Conservation (phyloP, 2,113 vertebrate genomes). For the Mellivora capensis region DNA sequence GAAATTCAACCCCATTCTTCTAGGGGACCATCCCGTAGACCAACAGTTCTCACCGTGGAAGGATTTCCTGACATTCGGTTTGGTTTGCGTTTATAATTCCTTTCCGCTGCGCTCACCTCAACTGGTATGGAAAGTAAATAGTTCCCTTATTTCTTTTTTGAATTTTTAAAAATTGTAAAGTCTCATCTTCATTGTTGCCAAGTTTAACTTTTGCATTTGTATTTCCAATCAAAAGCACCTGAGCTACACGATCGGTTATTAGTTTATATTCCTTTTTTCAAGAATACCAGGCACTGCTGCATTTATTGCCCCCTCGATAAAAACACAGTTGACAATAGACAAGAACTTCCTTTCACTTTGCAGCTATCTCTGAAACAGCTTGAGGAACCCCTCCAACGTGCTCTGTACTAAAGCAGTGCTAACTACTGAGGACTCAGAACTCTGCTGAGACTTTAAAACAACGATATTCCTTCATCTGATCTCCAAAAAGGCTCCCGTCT, state of each 20-base stretch:
- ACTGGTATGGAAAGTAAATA: background rate
- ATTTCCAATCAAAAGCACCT: background rate
- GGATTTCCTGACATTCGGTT: background rate
- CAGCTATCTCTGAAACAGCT: background rate
- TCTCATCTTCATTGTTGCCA: background rate
- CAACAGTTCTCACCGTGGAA: background rate
- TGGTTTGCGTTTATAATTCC: background rate
- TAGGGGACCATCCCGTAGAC: background rate
- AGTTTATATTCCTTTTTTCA: background rate
- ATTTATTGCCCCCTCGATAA: background rate
- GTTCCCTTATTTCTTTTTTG: background rate
- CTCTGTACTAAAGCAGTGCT: background rate
- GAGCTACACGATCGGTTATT: background rate
- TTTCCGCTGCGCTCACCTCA: background rate
- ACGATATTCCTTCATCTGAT: background rate
- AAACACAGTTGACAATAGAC: background rate
- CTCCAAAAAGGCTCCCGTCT: slow-evolving; percentile 12
- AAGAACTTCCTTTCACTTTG: background rate
- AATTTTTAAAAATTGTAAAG: background rate
- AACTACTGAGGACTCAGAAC: background rate
- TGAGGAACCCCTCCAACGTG: background rate
- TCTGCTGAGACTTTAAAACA: background rate
- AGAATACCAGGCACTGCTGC: background rate
- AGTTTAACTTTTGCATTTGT: background rate
- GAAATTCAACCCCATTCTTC: background rate